A percentile compares a stretch with the other conserved stretches of the same genome.
phyloP scores from a whole-genome alignment of 1,140 invertebrate genomes.

The Eumaeus atala region DNA sequence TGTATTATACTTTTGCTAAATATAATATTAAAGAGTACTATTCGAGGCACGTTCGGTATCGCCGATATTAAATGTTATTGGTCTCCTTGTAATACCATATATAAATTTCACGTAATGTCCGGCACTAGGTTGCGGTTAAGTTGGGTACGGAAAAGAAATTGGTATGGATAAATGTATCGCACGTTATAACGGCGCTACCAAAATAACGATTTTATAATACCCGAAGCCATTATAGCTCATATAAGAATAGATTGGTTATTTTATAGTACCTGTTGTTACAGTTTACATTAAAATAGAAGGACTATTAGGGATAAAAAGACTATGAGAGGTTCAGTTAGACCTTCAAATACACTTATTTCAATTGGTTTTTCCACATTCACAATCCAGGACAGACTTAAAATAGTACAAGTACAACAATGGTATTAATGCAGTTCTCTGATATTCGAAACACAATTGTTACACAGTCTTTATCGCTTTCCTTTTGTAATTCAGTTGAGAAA shows the following conservation, averaged over 20 bases:
- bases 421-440: too few relatives aligned
- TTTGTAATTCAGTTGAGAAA: too few relatives aligned
- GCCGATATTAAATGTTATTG: constrained; percentile 4
- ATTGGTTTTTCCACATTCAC: too few relatives aligned
- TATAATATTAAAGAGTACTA: not conserved
- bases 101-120: not conserved
- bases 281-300: too few relatives aligned
- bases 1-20: not conserved
- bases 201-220: not conserved
- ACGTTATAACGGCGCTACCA: not conserved
- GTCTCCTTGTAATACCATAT: constrained; percentile 2
- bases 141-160: not conserved
- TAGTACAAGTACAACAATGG: too few relatives aligned
- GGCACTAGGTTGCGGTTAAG: not conserved
- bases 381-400: too few relatives aligned
- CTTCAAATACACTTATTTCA: too few relatives aligned
- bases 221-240: not conserved
- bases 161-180: not conserved
- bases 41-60: constrained; percentile 3
- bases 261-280: too few relatives aligned
- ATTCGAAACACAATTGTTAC: too few relatives aligned
- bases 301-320: too few relatives aligned
- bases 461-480: too few relatives aligned
- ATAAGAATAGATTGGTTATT: not conserved
- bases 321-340: too few relatives aligned